Conservation (phyloP, 1,140 invertebrate genomes). For the Coptotermes formosanus region DNA sequence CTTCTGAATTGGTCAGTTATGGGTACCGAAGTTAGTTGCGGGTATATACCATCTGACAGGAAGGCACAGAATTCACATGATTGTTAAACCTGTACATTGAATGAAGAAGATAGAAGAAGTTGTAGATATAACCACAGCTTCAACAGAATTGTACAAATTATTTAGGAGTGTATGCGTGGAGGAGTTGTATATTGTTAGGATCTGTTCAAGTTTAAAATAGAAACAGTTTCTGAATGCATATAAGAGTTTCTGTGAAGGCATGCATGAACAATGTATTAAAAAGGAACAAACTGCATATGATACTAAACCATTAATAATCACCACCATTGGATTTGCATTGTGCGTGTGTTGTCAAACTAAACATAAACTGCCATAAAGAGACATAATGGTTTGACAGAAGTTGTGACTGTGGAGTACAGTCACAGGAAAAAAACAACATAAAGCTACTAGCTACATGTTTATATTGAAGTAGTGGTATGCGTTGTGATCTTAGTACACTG, state of each 20-base stretch:
- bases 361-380: not conserved
- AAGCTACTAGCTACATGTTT: not conserved
- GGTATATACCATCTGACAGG: not conserved
- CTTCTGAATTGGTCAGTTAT: too few species aligned
- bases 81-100: too few species aligned
- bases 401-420: too few species aligned
- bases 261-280: not conserved
- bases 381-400: not conserved
- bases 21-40: not conserved
- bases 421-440: too few species aligned
- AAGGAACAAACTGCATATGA: not conserved
- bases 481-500: not conserved
- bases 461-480: not conserved
- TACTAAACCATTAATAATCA: slow-evolving; percentile 1
- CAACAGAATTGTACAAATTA: slow-evolving; percentile 19
- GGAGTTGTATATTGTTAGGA: not conserved
- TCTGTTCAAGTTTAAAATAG: not conserved
- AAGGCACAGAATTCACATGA: not conserved
- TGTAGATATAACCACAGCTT: slow-evolving; percentile 8
- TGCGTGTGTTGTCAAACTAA: not conserved
- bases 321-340: not conserved
- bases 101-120: not conserved
- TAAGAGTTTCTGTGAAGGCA: slow-evolving; percentile 5
- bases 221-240: not conserved
- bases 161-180: not conserved